These are phyloP conservation scores for Chrysomallon squamiferum DNA, from an alignment of 1,140 invertebrate genomes.

Conservation along the genomic window DNA sequence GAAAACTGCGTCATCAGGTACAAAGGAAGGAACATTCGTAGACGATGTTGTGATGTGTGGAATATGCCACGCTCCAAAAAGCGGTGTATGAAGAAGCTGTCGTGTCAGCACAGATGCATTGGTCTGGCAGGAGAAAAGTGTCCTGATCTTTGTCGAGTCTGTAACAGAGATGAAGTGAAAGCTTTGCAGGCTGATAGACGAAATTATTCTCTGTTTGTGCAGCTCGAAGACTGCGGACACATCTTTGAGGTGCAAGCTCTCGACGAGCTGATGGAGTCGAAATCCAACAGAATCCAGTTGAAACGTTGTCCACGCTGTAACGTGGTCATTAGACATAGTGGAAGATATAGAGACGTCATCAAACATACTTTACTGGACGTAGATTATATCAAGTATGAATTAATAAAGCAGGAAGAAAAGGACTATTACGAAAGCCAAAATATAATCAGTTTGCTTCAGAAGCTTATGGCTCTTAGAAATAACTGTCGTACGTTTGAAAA, in stretches of 20 bases:
- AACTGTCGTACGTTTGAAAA: not conserved
- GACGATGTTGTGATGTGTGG: not conserved
- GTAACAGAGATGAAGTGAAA: conserved; percentile 60
- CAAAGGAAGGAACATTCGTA: conserved; percentile 66
- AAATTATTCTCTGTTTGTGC: not conserved
- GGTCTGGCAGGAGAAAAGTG: conserved; percentile 69
- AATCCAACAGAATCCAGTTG: conserved; percentile 67
- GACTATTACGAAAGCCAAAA: not conserved
- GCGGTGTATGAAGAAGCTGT: not conserved
- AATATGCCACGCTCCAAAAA: not conserved
- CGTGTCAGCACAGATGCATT: conserved; percentile 61
- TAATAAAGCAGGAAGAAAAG: not conserved
- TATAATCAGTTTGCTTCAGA: not conserved
- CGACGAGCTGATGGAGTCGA: conserved; percentile 66
- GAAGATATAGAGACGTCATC: conserved; percentile 68
- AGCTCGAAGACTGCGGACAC: conserved; percentile 17
- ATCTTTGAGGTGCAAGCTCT: conserved; percentile 10
- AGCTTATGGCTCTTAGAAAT: not conserved
- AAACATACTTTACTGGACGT: conserved; percentile 30
- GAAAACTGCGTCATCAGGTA: conserved; percentile 63
- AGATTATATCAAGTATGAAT: not conserved
- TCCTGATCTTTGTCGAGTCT: conserved; percentile 41
- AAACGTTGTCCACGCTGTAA: conserved; percentile 63
- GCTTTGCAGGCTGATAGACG: conserved; percentile 64
- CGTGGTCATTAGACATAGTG: conserved; percentile 67